Evolutionary conservation across 2,113 vertebrate species (phyloP).

Genomic region (Coregonus clupeaformis): DNA sequence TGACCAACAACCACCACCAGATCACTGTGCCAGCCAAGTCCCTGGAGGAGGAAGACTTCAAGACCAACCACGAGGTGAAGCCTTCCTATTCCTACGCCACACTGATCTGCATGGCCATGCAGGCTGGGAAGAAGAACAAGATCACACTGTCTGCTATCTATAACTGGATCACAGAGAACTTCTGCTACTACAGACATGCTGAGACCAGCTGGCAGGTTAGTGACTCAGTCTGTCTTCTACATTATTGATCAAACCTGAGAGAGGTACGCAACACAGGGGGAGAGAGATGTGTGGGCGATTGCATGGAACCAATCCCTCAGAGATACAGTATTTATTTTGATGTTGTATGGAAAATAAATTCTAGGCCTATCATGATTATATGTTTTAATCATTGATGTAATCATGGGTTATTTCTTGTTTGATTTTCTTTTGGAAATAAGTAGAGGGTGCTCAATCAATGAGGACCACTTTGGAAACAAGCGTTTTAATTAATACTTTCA

Average conservation of each 20-base stretch:
- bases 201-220: constrained; percentile 69
- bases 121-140: constrained; percentile 51
- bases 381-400: neutral
- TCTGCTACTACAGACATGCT: constrained; percentile 60
- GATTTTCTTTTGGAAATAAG: neutral
- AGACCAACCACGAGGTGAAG: constrained; percentile 48
- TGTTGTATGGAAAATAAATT: neutral
- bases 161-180: constrained; percentile 64
- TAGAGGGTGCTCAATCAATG: too few species aligned
- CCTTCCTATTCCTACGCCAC: constrained; percentile 64
- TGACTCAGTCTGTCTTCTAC: neutral
- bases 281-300: neutral
- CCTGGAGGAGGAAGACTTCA: constrained; percentile 43
- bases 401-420: neutral
- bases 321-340: neutral
- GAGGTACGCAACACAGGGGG: neutral
- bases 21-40: constrained; percentile 7
- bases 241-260: neutral
- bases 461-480: too few species aligned
- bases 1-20: neutral
- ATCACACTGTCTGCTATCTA: constrained; percentile 62
- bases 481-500: too few species aligned
- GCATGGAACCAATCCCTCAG: neutral
- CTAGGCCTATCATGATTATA: neutral
- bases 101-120: constrained; percentile 67